These are phyloP conservation scores for Sceloporus tristichus DNA, from an alignment of 2,113 vertebrate genomes.

Conservation along the genomic window DNA sequence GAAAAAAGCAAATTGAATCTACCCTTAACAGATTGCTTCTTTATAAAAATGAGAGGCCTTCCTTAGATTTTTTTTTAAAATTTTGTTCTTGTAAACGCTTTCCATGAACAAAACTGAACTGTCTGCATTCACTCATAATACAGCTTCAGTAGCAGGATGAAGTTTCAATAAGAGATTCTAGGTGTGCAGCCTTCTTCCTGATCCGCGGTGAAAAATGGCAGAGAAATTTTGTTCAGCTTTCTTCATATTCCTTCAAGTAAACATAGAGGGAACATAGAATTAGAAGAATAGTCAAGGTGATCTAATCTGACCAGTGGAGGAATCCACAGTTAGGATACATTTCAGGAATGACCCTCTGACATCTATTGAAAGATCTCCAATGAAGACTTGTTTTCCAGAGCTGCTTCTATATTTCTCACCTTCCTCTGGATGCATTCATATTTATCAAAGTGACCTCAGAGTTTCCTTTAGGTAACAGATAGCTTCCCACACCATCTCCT, in stretches of 20 bases:
- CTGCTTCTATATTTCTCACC: too few species aligned
- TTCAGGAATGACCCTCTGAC: too few species aligned
- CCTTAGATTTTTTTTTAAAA: too few species aligned
- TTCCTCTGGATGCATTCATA: too few species aligned
- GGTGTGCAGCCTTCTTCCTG: too few species aligned
- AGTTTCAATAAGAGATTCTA: not conserved
- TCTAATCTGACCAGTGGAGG: too few species aligned
- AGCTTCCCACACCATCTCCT: too few species aligned
- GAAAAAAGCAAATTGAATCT: constrained; percentile 3
- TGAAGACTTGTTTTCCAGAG: too few species aligned
- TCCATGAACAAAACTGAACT: not conserved
- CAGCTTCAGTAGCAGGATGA: not conserved
- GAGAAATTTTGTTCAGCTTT: not conserved
- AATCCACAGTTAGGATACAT: too few species aligned
- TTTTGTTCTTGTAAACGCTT: not conserved
- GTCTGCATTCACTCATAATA: not conserved
- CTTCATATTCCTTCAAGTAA: not conserved
- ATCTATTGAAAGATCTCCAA: too few species aligned
- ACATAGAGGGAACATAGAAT: not conserved
- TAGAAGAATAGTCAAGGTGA: too few species aligned
- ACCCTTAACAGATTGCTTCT: not conserved
- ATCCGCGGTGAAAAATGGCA: not conserved
- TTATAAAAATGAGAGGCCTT: not conserved
- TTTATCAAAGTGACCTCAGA: not conserved
- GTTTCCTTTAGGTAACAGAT: too few species aligned